phyloP scores from a whole-genome alignment of 64 coral and sea anemone genomes.

The Anthopleura sola region DNA sequence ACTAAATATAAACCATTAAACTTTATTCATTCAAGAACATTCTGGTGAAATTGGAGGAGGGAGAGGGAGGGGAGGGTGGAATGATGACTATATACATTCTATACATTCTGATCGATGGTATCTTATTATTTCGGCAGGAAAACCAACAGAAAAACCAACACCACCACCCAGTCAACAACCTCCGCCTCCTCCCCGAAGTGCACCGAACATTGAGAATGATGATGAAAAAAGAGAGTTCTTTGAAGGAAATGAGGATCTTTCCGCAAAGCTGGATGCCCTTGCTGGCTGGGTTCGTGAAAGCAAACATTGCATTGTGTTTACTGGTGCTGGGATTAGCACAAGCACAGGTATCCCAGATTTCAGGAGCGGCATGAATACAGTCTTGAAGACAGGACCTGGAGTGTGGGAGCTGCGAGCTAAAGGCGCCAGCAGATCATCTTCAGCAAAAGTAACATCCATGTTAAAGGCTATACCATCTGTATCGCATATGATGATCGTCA shows the following conservation, averaged over 20 bases:
- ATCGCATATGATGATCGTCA: conserved; percentile 68
- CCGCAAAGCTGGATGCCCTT: conserved; percentile 51
- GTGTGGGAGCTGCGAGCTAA: conserved; percentile 72
- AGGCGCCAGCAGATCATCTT: not conserved
- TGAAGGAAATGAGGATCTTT: conserved; percentile 43
- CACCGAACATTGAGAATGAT: conserved; percentile 69
- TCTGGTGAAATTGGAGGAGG: too few relatives aligned
- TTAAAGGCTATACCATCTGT: conserved; percentile 34
- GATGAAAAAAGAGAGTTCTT: conserved; percentile 80
- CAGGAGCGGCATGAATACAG: conserved; percentile 64
- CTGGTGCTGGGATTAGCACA: conserved; percentile 82
- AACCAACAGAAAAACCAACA: not conserved
- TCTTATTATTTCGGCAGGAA: not conserved
- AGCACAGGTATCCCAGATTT: conserved; percentile 86
- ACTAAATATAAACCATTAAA: not conserved
- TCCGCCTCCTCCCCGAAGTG: not conserved
- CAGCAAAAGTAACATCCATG: not conserved
- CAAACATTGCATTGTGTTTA: conserved; percentile 70
- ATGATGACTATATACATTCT: not conserved
- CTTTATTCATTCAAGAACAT: too few relatives aligned
- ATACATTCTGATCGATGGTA: not conserved
- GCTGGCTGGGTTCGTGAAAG: conserved; percentile 62
- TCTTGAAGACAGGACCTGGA: conserved; percentile 68
- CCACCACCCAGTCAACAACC: not conserved
- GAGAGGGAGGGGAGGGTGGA: too few relatives aligned